Conservation (phyloP, 2,797 vertebrate species). For the Macroramphosus scolopax region DNA sequence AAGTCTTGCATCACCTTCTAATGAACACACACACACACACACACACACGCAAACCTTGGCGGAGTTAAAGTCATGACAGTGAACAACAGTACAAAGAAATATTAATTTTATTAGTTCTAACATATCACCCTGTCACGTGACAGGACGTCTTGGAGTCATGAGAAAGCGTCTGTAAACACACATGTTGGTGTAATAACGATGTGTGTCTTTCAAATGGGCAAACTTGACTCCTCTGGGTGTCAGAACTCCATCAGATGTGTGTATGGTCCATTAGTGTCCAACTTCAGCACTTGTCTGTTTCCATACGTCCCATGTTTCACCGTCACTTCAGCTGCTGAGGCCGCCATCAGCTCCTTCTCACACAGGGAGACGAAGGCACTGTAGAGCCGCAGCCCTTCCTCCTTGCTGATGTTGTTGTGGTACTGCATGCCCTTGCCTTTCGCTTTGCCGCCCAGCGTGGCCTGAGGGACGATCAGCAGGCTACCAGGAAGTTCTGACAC, state of each 20-base stretch:
- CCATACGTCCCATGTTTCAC: conserved; percentile 89
- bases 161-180: too few species aligned
- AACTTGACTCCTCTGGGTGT: too few species aligned
- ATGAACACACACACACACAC: too few species aligned
- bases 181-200: too few species aligned
- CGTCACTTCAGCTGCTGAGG: conserved; percentile 46
- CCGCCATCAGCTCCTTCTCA: conserved; percentile 75
- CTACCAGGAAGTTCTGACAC: conserved; percentile 86
- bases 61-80: too few species aligned
- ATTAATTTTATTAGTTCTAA: too few species aligned
- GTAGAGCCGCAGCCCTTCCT: conserved; percentile 88
- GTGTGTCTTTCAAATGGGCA: too few species aligned
- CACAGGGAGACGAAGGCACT: conserved; percentile 81
- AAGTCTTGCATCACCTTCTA: too few species aligned
- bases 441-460: conserved; percentile 89
- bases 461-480: conserved; percentile 92
- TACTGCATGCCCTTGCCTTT: conserved; percentile 93
- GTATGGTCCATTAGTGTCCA: conserved; percentile 93
- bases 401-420: conserved; percentile 88
- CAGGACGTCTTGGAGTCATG: too few species aligned
- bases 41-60: too few species aligned
- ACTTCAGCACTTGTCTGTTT: conserved; percentile 90
- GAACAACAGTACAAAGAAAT: too few species aligned
- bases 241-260: conserved; percentile 91
- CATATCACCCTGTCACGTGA: too few species aligned